Percentiles rank a stretch among this genome's conserved stretches.
phyloP scores from a whole-genome alignment of 1,140 invertebrate species.

The Drosophila orena region DNA sequence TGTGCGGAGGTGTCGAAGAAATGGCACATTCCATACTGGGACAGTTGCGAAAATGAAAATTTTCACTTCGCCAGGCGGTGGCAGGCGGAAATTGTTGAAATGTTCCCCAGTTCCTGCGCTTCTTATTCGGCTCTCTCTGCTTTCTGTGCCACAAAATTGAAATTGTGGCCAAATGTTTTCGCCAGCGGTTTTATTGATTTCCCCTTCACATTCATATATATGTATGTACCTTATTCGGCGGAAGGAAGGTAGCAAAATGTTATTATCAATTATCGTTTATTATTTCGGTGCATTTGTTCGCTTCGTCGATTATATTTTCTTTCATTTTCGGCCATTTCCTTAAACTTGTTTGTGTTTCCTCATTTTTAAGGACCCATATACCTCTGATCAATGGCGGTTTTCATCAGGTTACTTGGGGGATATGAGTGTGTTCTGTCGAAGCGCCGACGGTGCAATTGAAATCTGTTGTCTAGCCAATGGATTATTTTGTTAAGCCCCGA shows the following conservation, averaged over 20 bases:
- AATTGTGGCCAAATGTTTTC: slow-evolving; percentile 78
- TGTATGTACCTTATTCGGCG: slow-evolving; percentile 51
- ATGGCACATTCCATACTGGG: slow-evolving; percentile 48
- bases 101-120: slow-evolving; percentile 41
- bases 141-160: slow-evolving; percentile 63
- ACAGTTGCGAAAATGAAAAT: slow-evolving; percentile 72
- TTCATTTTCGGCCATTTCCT: slow-evolving; percentile 32
- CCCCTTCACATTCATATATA: slow-evolving; percentile 52
- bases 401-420: slow-evolving; percentile 1
- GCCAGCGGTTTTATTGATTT: slow-evolving; percentile 78
- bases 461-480: slow-evolving; percentile 9
- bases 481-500: neutral
- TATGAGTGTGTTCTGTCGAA: neutral
- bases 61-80: slow-evolving; percentile 49
- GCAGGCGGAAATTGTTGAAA: slow-evolving; percentile 74
- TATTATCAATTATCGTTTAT: slow-evolving; percentile 83
- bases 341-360: slow-evolving; percentile 4
- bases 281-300: slow-evolving; percentile 60
- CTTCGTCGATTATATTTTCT: slow-evolving; percentile 43
- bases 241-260: slow-evolving; percentile 78
- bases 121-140: slow-evolving; percentile 1
- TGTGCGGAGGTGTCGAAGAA: slow-evolving; percentile 65
- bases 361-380: neutral
- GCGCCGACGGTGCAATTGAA: slow-evolving; percentile 2
- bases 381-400: slow-evolving; percentile 19